Evolutionary conservation across 2,797 vertebrate species (phyloP).

Genomic region (Florisuga fusca): DNA sequence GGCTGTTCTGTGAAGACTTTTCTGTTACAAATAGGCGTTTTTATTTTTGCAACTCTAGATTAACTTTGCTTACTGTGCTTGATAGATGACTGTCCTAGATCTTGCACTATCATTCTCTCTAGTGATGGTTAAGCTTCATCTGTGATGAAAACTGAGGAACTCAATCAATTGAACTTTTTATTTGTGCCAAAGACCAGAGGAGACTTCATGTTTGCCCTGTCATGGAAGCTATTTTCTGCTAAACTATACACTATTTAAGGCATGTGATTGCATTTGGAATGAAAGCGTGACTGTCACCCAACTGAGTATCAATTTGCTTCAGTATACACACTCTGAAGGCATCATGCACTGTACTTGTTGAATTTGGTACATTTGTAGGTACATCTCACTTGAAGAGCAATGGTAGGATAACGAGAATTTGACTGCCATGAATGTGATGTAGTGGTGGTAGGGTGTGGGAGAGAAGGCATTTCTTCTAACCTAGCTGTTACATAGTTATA

Average conservation of each 20-base stretch:
- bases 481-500: background rate
- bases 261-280: background rate
- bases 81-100: background rate
- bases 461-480: background rate
- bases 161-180: background rate
- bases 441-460: background rate
- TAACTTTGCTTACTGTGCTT: background rate
- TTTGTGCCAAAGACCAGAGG: background rate
- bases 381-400: background rate
- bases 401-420: background rate
- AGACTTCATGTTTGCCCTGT: background rate
- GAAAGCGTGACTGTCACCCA: background rate
- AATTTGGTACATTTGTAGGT: background rate
- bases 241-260: background rate
- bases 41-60: background rate
- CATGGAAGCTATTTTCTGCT: background rate
- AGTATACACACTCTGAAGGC: background rate
- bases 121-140: background rate
- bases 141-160: background rate
- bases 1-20: background rate
- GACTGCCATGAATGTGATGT: background rate
- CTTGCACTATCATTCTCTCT: background rate
- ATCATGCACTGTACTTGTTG: background rate
- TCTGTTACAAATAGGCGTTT: background rate
- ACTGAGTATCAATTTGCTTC: background rate